A percentile compares a stretch with the other conserved stretches of the same genome.
These are phyloP conservation scores for Thumatha senex DNA, from an alignment of 2,888 invertebrate species.

Conservation along the genomic window DNA sequence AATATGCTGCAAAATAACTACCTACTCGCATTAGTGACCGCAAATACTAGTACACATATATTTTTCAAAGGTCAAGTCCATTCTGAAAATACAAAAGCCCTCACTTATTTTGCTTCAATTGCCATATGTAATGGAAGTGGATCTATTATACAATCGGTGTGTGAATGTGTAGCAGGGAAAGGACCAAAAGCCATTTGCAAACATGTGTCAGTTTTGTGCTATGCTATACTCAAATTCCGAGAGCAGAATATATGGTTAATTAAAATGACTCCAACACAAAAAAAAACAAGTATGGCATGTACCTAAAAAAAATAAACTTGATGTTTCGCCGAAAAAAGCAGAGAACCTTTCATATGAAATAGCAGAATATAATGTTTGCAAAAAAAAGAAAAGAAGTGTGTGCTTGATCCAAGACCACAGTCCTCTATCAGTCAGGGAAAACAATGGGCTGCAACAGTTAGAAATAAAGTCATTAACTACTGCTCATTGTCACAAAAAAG, in stretches of 20 bases:
- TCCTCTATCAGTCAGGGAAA: neutral
- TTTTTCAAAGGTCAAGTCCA: too few relatives aligned
- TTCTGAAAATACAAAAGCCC: neutral
- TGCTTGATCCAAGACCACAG: constrained; percentile 4
- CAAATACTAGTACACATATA: too few relatives aligned
- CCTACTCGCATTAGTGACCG: too few relatives aligned
- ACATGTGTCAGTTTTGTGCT: constrained; percentile 7
- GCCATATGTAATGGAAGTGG: neutral
- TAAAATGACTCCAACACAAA: constrained; percentile 7
- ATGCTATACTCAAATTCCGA: constrained; percentile 10
- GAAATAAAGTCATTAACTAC: neutral
- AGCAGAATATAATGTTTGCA: too few relatives aligned
- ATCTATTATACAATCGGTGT: neutral
- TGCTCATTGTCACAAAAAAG: neutral
- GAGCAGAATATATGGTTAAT: constrained; percentile 2
- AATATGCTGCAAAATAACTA: too few relatives aligned
- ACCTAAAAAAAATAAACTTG: constrained; percentile 8
- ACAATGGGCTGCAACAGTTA: too few relatives aligned
- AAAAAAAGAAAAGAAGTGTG: constrained; percentile 9
- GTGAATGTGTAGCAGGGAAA: constrained; percentile 6
- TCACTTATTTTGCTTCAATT: neutral
- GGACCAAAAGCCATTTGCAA: constrained; percentile 8
- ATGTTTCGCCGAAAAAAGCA: constrained; percentile 10
- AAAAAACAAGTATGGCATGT: constrained; percentile 13
- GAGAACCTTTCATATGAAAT: too few relatives aligned